A percentile compares a stretch with the other conserved stretches of the same genome.
Evolutionary conservation across 2,888 invertebrate species (phyloP).

Genomic region (Ferrisia virgata): DNA sequence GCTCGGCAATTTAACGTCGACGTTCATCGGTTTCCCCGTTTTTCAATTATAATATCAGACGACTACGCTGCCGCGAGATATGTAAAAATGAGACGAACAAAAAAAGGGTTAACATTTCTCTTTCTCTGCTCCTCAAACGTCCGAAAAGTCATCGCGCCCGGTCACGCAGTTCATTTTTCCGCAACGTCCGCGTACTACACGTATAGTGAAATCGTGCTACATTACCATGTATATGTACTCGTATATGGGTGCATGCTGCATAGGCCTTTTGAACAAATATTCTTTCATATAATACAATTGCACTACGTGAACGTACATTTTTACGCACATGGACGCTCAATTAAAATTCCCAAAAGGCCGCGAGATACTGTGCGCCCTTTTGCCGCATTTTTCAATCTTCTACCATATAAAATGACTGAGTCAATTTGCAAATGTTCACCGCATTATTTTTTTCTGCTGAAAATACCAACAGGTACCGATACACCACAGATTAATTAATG

Average conservation of each 20-base stretch:
- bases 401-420: too few species aligned
- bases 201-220: background rate
- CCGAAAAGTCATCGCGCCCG: background rate
- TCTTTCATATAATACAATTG: too few species aligned
- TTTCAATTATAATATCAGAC: constrained; percentile 13
- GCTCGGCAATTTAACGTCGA: background rate
- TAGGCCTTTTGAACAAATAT: background rate
- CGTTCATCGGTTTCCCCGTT: constrained; percentile 36
- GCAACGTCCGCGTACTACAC: background rate
- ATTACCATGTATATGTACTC: background rate
- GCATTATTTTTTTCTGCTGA: too few species aligned
- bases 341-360: constrained; percentile 12
- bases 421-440: too few species aligned
- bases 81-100: background rate
- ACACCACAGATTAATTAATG: too few species aligned
- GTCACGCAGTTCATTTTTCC: constrained; percentile 18
- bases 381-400: constrained; percentile 24
- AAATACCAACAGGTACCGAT: too few species aligned
- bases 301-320: too few species aligned
- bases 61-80: background rate
- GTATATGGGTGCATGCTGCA: too few species aligned
- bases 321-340: background rate
- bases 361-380: constrained; percentile 1
- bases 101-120: background rate
- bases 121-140: background rate